Percentiles rank a stretch among this genome's conserved stretches.
Conservation (phyloP, 2,797 vertebrate species). For the Uromys caudimaculatus region DNA sequence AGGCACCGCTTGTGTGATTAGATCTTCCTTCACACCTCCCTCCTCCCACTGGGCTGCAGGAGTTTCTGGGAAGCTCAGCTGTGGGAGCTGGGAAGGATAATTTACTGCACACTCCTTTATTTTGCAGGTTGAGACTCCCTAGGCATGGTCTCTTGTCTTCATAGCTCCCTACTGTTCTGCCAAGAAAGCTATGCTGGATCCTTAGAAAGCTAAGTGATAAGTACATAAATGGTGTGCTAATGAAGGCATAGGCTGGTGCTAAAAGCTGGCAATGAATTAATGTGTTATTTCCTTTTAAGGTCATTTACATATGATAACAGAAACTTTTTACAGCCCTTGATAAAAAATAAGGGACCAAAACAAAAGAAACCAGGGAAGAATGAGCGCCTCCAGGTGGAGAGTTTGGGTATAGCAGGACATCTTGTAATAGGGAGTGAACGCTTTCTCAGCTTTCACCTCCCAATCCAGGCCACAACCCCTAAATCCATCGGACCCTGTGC, state of each 20-base stretch:
- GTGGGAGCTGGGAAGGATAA: neutral
- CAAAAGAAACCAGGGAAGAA: neutral
- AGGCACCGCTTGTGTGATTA: neutral
- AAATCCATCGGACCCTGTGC: neutral
- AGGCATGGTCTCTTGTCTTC: neutral
- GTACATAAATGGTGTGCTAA: neutral
- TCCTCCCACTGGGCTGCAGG: neutral
- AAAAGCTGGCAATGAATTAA: neutral
- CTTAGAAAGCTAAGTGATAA: slow-evolving; percentile 26
- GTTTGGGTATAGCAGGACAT: neutral
- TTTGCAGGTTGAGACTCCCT: slow-evolving; percentile 8
- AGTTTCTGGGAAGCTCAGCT: neutral
- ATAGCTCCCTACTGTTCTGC: neutral
- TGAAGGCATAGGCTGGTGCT: neutral
- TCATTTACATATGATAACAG: neutral
- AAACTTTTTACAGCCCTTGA: slow-evolving; percentile 23
- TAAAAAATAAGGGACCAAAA: neutral
- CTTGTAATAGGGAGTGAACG: no score
- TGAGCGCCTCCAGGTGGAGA: neutral
- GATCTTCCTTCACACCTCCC: neutral
- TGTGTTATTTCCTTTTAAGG: neutral
- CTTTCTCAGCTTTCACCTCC: neutral
- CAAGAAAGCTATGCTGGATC: neutral
- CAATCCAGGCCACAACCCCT: neutral
- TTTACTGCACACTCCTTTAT: neutral